phyloP scores from a whole-genome alignment of 2,113 vertebrate species.

The Solenodon paradoxus region DNA sequence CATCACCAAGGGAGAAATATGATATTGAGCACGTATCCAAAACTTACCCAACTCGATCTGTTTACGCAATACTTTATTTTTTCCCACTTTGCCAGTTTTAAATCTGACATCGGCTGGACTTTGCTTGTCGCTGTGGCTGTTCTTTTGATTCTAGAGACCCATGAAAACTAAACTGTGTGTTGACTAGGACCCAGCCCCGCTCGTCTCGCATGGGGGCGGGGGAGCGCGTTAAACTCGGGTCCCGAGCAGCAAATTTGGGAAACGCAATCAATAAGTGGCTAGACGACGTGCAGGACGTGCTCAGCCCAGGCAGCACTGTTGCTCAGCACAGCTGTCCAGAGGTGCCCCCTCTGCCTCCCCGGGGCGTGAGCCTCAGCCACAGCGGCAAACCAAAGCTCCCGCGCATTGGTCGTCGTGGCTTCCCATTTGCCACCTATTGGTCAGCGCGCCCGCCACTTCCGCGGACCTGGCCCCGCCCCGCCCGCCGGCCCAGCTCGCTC shows the following conservation, averaged over 20 bases:
- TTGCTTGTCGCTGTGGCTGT: constrained; percentile 60
- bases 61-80: constrained; percentile 60
- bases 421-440: constrained; percentile 22
- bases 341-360: constrained; percentile 71
- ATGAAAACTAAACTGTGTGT: constrained; percentile 42
- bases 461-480: neutral
- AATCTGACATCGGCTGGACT: constrained; percentile 40
- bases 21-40: neutral
- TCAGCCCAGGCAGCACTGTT: neutral
- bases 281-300: constrained; percentile 61
- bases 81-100: constrained; percentile 39
- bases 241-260: constrained; percentile 10
- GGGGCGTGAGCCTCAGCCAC: neutral
- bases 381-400: neutral
- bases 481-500: neutral
- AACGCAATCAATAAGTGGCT: constrained; percentile 17
- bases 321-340: constrained; percentile 74
- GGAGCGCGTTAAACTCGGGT: neutral
- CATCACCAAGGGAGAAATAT: neutral
- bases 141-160: constrained; percentile 56
- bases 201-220: neutral
- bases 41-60: constrained; percentile 74
- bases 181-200: neutral
- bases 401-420: constrained; percentile 53
- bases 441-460: constrained; percentile 22